Evolutionary conservation across 2,888 invertebrate genomes (phyloP), one percentile per base, ranked within the genome.

Genomic region (Drosophila emarginata): DNA sequence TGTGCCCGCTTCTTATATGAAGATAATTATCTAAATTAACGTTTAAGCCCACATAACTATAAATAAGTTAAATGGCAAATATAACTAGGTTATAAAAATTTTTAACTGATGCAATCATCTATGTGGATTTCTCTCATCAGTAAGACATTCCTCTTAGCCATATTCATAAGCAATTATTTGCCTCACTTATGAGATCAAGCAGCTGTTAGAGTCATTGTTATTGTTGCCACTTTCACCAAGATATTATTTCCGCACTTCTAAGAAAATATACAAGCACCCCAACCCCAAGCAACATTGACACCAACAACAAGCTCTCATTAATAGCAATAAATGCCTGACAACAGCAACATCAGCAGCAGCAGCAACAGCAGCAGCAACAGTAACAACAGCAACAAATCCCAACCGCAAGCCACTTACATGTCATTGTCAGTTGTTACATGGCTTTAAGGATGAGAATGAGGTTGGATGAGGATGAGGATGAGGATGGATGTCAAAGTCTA

Each of bases 111-210:
- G 70, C 64, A 70, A 64, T 71, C 54, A 18, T 15, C 52, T 64
- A 57, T 6, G 36, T 59, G 57, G 59, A 52, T 74, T 54, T 60
- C 58, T 28, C 32, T 61, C 45, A 18, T 15, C 61, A 28, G 18
- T 4, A 0, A 37, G 21, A 11, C 21, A 45, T 45, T 45, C 54
- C 37, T 32, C 45, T 18, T 39, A 7, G 40, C 14, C 11, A 64
- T 70, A 66, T 87, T 84, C 85, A 84, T 76, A 67, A 58, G 85
- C 81, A 81, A 87, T 81, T 81, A 81, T 72, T 39, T 58, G 81
- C 67, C 60, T 77, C 85, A 87, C 73, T 87, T 87, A 85, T 39
- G 14, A 51, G 72, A 57, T 82, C 82, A 77, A 67, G 62, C 82
- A 82, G 85, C 85, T 87, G 82, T 74, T 67, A 77, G 45, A 21